phyloP scores from a whole-genome alignment of 1,140 invertebrate species.

The Harlomillsia oculata region DNA sequence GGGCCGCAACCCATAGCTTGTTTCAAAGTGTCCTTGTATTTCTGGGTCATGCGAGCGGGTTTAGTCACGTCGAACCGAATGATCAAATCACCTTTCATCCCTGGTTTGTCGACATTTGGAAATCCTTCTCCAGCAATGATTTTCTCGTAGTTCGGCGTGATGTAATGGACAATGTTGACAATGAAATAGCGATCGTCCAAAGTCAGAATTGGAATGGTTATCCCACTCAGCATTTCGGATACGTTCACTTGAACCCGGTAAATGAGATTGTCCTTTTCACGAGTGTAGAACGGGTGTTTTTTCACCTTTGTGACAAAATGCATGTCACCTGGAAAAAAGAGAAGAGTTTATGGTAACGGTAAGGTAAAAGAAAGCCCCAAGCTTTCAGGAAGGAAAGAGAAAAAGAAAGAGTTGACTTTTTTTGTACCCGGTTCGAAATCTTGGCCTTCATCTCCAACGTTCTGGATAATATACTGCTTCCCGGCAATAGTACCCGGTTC shows the following conservation, averaged over 20 bases:
- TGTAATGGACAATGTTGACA: slow-evolving; percentile 57
- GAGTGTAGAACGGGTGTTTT: slow-evolving; percentile 61
- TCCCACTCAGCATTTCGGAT: slow-evolving; percentile 56
- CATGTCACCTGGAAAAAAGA: slow-evolving; percentile 55
- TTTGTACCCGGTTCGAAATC: slow-evolving; percentile 43
- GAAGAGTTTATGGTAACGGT: not conserved
- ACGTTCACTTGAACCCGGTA: slow-evolving; percentile 50
- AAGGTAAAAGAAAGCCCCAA: not conserved
- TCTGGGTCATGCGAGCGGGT: slow-evolving; percentile 46
- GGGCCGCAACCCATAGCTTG: no score
- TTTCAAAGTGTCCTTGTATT: slow-evolving; percentile 43
- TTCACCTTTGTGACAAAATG: slow-evolving; percentile 74
- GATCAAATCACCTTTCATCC: slow-evolving; percentile 45
- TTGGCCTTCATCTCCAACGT: slow-evolving; percentile 71
- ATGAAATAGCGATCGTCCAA: slow-evolving; percentile 56
- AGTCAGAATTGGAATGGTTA: slow-evolving; percentile 52
- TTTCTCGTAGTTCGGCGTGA: slow-evolving; percentile 53
- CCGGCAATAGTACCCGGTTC: slow-evolving; percentile 59
- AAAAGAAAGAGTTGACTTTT: not conserved
- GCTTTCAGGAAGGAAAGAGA: not conserved
- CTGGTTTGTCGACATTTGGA: slow-evolving; percentile 46
- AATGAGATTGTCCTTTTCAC: slow-evolving; percentile 61
- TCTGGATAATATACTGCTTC: slow-evolving; percentile 44
- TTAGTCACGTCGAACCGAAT: slow-evolving; percentile 49
- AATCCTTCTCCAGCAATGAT: slow-evolving; percentile 53